A percentile compares a stretch with the other conserved stretches of the same genome.
These are phyloP conservation scores for Pomatorhinus ruficollis DNA, from an alignment of 2,113 vertebrate genomes.

Conservation along the genomic window DNA sequence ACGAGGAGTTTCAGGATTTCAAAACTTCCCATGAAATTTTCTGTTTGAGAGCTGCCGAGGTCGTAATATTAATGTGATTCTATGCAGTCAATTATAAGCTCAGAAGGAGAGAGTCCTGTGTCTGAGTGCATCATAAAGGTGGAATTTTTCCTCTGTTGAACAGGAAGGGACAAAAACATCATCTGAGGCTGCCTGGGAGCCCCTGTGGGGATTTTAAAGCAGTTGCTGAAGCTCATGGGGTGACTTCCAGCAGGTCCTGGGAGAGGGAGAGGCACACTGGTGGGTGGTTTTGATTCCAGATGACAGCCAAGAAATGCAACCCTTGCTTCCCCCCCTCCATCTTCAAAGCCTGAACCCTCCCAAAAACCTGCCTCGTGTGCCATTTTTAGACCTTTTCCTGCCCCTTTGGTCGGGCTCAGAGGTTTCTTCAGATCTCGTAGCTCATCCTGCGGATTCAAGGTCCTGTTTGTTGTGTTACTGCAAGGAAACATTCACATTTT, in stretches of 20 bases:
- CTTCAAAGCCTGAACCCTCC: neutral
- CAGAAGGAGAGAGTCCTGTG: neutral
- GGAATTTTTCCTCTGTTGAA: neutral
- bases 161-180: neutral
- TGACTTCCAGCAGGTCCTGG: neutral
- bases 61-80: neutral
- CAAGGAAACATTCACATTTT: neutral
- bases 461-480: neutral
- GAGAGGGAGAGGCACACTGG: neutral
- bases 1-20: neutral
- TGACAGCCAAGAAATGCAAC: neutral
- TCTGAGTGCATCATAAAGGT: neutral
- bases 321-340: fast-evolving
- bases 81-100: neutral
- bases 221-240: neutral
- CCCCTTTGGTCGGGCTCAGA: fast-evolving
- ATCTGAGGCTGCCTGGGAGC: neutral
- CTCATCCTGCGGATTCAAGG: neutral
- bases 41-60: neutral
- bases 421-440: neutral
- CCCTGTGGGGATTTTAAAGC: neutral
- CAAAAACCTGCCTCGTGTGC: neutral
- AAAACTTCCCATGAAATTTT: neutral
- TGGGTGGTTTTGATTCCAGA: neutral
- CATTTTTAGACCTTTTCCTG: neutral